These are phyloP conservation scores for Punctoribates punctum DNA, from an alignment of 2,888 invertebrate species.

Conservation along the genomic window DNA sequence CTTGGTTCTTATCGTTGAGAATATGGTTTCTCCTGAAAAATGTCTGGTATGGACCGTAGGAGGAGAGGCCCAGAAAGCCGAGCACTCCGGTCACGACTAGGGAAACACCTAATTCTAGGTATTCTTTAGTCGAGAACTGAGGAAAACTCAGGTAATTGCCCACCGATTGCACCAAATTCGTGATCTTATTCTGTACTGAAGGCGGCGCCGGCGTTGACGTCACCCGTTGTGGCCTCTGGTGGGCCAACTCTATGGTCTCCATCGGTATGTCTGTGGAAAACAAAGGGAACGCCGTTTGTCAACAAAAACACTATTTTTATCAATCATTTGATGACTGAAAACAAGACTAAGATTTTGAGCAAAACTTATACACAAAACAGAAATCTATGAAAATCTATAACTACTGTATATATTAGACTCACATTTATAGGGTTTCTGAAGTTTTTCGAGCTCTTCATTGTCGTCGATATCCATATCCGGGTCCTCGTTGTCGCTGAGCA, in stretches of 20 bases:
- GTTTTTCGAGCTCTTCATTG: constrained; percentile 30
- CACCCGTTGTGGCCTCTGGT: constrained; percentile 30
- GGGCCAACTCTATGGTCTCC: constrained; percentile 40
- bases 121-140: background rate
- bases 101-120: background rate
- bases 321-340: background rate
- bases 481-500: background rate
- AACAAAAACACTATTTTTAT: background rate
- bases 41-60: background rate
- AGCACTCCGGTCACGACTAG: background rate
- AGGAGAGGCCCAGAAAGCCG: background rate
- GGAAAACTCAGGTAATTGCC: background rate
- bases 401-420: background rate
- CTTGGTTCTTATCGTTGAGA: background rate
- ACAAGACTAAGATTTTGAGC: background rate
- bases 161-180: background rate
- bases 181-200: background rate
- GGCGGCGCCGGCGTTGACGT: constrained; percentile 1
- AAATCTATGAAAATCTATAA: background rate
- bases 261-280: constrained; percentile 32
- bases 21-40: background rate
- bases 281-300: background rate
- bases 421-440: constrained; percentile 38
- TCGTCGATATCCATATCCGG: constrained; percentile 16
- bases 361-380: background rate